Base-by-base conservation (phyloP, 1,140 invertebrate species). In the Bombyx mandarina region DNA sequence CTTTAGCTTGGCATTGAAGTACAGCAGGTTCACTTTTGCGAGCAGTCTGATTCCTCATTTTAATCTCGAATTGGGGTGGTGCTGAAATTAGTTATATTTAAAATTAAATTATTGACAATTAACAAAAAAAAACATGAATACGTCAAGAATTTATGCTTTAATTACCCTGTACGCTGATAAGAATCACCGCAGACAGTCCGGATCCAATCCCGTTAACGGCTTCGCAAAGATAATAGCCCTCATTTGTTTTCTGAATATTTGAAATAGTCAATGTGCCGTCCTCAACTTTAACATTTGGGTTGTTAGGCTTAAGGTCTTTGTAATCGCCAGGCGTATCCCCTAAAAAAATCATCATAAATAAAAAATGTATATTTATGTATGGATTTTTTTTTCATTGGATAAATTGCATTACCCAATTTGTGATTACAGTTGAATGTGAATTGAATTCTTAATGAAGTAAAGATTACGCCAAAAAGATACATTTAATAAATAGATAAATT, bases 201-300 rank as follows among this genome's bases (percentile, higher is more conserved):
- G 96, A 95, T 55, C 97, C 97, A 75, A 99, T 97, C 67, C 96
- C 96, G 86, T 99, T 99, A 43, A 96, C 95, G 51, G 97, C 96
- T 88, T 98, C 96, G 80, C 98, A 99, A 22, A 98, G 88, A 86
- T 98, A 99, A 80, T 97, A 97, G 7, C 96, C 96, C 90, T 97
- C 95, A 75, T 97, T 97, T 3, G 92, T 93, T 86, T 97, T 98
- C 78, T 95, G 93, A 67, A 98, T 97, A 67, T 97, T 95, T 69
- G 93, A 92, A 73, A 99, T 83, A 50, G 71, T 61, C 54, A 86
- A 88, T 55, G 96, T 97, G 58, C 97, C 97, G 83, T 98, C 97
- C 82, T 96, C 95, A 45, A 96, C 94, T 86, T 94, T 95, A 55
- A 96, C 94, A 69, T 95, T 93, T 60, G 95, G 94, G 83, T 96